A percentile compares a stretch with the other conserved stretches of the same genome.
phyloP scores from a whole-genome alignment of 2,113 vertebrate genomes.

The Rhea pennata region DNA sequence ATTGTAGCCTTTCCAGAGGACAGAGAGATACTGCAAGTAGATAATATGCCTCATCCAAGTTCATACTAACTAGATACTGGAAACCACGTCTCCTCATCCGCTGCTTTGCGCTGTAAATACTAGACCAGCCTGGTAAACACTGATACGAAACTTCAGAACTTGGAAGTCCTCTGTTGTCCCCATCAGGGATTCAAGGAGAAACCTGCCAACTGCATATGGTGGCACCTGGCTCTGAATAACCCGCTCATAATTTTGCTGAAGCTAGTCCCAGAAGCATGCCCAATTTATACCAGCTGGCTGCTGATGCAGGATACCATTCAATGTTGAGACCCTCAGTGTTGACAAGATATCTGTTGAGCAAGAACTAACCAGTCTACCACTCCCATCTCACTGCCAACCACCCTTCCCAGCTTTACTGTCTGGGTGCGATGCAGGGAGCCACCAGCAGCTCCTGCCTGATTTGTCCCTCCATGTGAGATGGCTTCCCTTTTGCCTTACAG shows the following conservation, averaged over 20 bases:
- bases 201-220: neutral
- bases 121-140: neutral
- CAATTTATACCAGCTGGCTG: neutral
- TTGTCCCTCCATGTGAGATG: neutral
- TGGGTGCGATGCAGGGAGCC: neutral
- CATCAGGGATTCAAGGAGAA: neutral
- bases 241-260: neutral
- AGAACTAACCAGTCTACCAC: neutral
- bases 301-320: neutral
- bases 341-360: slow-evolving; percentile 46
- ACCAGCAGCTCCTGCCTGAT: neutral
- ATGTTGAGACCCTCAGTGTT: neutral
- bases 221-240: neutral
- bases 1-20: neutral
- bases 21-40: neutral
- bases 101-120: neutral
- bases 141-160: neutral
- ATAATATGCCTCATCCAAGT: neutral
- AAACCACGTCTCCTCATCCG: neutral
- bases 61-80: neutral
- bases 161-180: neutral
- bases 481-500: neutral
- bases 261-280: neutral
- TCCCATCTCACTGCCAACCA: neutral
- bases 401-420: neutral